phyloP scores from a whole-genome alignment of 2,888 invertebrate genomes.

The Polydrusus tereticollis region DNA sequence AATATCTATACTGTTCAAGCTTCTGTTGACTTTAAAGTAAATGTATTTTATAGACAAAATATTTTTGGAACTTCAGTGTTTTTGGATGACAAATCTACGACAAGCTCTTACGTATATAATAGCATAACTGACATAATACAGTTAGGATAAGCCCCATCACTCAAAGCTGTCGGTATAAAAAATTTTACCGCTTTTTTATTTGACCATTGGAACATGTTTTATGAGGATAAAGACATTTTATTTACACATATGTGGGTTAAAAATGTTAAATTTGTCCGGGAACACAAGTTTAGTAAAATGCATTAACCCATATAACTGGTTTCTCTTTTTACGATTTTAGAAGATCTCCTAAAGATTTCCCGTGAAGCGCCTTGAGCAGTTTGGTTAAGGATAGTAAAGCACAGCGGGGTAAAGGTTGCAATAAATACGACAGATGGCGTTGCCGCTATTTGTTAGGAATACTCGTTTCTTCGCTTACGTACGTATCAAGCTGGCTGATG shows the following conservation, averaged over 20 bases:
- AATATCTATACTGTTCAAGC: no score
- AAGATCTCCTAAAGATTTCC: constrained; percentile 35
- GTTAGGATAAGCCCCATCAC: neutral
- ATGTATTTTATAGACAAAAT: no score
- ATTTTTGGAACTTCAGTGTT: no score
- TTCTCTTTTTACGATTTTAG: constrained; percentile 38
- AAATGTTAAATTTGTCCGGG: constrained; percentile 29
- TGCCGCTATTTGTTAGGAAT: constrained; percentile 42
- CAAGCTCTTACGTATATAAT: no score
- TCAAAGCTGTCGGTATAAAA: neutral
- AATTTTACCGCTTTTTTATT: neutral
- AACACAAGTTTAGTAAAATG: constrained; percentile 27
- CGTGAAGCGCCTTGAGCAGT: constrained; percentile 31
- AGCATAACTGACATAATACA: no score
- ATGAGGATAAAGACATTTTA: constrained; percentile 26
- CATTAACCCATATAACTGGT: constrained; percentile 37
- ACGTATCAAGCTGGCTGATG: constrained; percentile 20
- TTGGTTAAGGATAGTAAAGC: constrained; percentile 34
- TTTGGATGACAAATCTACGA: no score
- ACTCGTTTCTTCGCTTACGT: constrained; percentile 36
- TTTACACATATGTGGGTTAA: constrained; percentile 33
- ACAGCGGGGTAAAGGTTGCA: constrained; percentile 44
- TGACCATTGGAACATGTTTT: constrained; percentile 14
- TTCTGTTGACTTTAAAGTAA: no score
- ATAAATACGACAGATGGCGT: constrained; percentile 47